Evolutionary conservation across 2,113 vertebrate genomes (phyloP).

Genomic region (Phaethon lepturus): DNA sequence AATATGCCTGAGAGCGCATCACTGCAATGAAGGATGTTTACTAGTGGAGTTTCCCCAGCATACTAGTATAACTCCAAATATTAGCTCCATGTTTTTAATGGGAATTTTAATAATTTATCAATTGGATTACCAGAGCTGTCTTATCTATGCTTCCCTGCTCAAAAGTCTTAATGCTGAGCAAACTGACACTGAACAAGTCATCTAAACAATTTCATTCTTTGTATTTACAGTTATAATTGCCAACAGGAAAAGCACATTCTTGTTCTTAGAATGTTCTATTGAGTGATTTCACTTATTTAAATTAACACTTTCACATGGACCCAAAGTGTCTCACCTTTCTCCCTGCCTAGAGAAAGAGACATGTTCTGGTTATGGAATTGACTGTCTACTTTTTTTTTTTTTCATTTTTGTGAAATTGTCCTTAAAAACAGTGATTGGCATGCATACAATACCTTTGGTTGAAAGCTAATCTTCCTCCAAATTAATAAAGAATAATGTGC

Average conservation of each 20-base stretch:
- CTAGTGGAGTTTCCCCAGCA: neutral
- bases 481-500: neutral
- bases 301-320: neutral
- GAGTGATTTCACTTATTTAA: neutral
- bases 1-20: no score
- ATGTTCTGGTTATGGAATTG: neutral
- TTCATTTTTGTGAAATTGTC: neutral
- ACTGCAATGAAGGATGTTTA: neutral
- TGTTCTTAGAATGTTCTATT: neutral
- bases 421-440: neutral
- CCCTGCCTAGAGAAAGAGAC: neutral
- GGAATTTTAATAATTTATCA: slow-evolving; percentile 49
- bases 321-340: neutral
- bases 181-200: neutral
- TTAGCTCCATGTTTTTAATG: neutral
- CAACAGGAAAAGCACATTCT: neutral
- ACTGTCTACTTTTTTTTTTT: neutral
- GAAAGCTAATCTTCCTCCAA: neutral
- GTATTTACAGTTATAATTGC: slow-evolving; percentile 14
- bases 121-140: neutral
- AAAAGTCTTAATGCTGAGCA: neutral
- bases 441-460: neutral
- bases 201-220: neutral
- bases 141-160: neutral
- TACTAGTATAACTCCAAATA: neutral